Conservation (phyloP, 2,797 vertebrate genomes). For the Coranthus polyacanthus region DNA sequence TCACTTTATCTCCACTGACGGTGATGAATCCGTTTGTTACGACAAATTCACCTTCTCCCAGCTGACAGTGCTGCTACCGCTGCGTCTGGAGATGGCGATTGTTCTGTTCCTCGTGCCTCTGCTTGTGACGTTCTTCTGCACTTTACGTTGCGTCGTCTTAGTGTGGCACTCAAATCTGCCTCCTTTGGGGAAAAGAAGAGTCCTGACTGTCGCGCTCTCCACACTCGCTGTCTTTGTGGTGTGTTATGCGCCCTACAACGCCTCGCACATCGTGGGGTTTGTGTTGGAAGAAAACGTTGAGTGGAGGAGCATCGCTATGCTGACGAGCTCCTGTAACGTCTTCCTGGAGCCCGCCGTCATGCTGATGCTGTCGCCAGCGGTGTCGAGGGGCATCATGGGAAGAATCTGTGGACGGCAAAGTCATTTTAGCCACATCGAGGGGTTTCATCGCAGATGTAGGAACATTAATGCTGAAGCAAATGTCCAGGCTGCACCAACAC, state of each 20-base stretch:
- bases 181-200: conserved; percentile 83
- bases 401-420: conserved; percentile 69
- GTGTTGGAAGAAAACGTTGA: conserved; percentile 46
- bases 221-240: conserved; percentile 87
- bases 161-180: conserved; percentile 86
- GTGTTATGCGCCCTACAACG: conserved; percentile 91
- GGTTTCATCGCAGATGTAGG: conserved; percentile 5
- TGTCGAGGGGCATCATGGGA: conserved; percentile 65
- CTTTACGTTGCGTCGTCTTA: conserved; percentile 85
- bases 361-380: conserved; percentile 81
- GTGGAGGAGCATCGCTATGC: conserved; percentile 87
- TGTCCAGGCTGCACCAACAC: background rate
- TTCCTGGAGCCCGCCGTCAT: conserved; percentile 91
- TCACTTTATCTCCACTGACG: conserved; percentile 74
- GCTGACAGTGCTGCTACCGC: conserved; percentile 80
- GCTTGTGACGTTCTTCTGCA: conserved; percentile 85
- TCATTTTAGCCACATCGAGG: conserved; percentile 43
- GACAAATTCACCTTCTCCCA: conserved; percentile 83
- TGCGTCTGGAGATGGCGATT: conserved; percentile 89
- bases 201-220: conserved; percentile 85
- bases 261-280: conserved; percentile 88
- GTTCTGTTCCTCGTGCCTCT: conserved; percentile 87
- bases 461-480: conserved; percentile 6
- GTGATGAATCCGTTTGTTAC: conserved; percentile 80
- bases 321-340: conserved; percentile 89